phyloP scores from a whole-genome alignment of 2,113 vertebrate species.

The Paracanthobrama guichenoti region DNA sequence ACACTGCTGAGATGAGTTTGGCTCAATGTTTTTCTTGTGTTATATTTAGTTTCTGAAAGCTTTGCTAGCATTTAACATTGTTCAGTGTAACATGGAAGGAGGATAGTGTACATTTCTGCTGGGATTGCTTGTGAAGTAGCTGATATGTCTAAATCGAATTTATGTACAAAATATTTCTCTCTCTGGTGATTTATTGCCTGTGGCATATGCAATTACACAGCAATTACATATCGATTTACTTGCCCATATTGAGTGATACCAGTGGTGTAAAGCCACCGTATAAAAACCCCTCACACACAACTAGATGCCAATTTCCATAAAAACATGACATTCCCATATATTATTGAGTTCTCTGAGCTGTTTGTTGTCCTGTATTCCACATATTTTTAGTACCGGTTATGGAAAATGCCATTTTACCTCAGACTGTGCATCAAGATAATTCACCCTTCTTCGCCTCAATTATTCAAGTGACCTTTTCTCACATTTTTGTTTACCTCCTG shows the following conservation, averaged over 20 bases:
- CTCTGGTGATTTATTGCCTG: slow-evolving; percentile 8
- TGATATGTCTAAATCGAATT: not conserved
- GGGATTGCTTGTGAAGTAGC: not conserved
- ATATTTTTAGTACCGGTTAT: not conserved
- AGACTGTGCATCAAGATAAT: not conserved
- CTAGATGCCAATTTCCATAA: not conserved
- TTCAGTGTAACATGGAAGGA: not conserved
- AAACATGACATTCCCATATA: not conserved
- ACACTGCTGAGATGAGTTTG: not conserved
- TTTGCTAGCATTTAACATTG: not conserved
- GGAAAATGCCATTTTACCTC: not conserved
- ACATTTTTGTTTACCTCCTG: slow-evolving; percentile 12
- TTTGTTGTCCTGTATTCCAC: not conserved
- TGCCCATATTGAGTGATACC: slow-evolving; percentile 4
- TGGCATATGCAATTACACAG: slow-evolving; percentile 15
- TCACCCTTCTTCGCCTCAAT: not conserved
- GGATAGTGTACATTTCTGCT: not conserved
- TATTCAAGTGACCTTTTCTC: slow-evolving; percentile 33
- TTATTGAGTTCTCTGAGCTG: not conserved
- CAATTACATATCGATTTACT: slow-evolving; percentile 28
- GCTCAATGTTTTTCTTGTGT: not conserved
- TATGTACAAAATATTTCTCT: slow-evolving; percentile 7
- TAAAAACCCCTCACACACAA: not conserved
- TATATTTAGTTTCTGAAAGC: slow-evolving; percentile 14
- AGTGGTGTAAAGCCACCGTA: not conserved